These are phyloP conservation scores for Pheosia gnoma DNA, from an alignment of 2,888 invertebrate species.

Conservation along the genomic window DNA sequence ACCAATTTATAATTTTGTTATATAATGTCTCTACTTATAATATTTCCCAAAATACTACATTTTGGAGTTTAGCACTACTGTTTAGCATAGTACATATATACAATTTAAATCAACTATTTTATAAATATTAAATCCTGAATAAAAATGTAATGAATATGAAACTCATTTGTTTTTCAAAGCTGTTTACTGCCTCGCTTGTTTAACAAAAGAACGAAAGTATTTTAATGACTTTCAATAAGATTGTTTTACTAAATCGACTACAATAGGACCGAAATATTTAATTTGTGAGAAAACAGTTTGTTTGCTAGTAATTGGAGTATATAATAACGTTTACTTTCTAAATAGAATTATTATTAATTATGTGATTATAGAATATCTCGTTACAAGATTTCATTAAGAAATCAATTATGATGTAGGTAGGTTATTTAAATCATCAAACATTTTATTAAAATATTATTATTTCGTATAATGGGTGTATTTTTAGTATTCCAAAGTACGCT, in stretches of 20 bases:
- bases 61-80: background rate
- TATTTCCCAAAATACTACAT: background rate
- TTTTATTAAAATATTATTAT: too few species aligned
- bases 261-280: background rate
- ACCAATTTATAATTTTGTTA: too few species aligned
- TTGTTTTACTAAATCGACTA: background rate
- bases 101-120: background rate
- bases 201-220: constrained; percentile 18
- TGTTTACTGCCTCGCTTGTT: constrained; percentile 13
- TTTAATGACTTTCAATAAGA: constrained; percentile 13
- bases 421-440: too few species aligned
- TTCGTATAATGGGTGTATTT: too few species aligned
- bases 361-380: too few species aligned
- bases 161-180: constrained; percentile 19
- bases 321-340: background rate
- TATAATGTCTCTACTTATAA: too few species aligned
- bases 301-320: background rate
- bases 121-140: background rate
- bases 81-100: background rate
- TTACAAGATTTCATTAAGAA: too few species aligned
- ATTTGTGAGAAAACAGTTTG: background rate
- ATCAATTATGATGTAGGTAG: too few species aligned
- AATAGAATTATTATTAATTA: background rate
- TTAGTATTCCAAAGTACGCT: too few species aligned
- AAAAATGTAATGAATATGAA: constrained; percentile 4